Percentiles rank a stretch among this genome's conserved stretches.
phyloP scores from a whole-genome alignment of 2,113 vertebrate genomes.

The Myxocyprinus asiaticus region DNA sequence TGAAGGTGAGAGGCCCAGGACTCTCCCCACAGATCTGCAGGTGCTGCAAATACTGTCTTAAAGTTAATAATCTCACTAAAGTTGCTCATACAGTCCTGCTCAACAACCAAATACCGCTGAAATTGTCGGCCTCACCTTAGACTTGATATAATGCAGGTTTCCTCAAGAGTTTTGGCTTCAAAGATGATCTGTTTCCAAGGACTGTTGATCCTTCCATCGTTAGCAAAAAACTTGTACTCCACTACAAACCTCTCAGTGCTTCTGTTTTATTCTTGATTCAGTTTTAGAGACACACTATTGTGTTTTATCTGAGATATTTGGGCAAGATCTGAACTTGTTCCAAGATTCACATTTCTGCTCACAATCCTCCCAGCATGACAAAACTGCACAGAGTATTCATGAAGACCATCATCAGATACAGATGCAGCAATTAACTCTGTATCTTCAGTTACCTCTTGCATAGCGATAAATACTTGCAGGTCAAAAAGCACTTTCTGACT shows the following conservation, averaged over 20 bases:
- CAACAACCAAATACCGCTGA: constrained; percentile 22
- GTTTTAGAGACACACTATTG: not conserved
- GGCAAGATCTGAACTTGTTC: not conserved
- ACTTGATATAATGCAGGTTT: not conserved
- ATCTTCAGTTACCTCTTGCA: not conserved
- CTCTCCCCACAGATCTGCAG: constrained; percentile 49
- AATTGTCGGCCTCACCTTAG: constrained; percentile 3
- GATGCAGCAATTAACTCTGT: constrained; percentile 21
- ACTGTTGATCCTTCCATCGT: not conserved
- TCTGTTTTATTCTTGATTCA: not conserved
- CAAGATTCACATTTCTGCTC: constrained; percentile 9
- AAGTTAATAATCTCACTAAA: constrained; percentile 18
- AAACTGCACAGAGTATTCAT: constrained; percentile 3
- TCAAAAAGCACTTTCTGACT: constrained; percentile 4
- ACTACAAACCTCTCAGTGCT: not conserved
- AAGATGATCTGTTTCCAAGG: not conserved
- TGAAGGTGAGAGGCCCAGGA: constrained; percentile 22
- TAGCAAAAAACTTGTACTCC: not conserved
- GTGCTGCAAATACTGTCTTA: constrained; percentile 28
- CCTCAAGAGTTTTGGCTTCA: not conserved
- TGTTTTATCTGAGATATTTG: not conserved
- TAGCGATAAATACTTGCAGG: constrained; percentile 17
- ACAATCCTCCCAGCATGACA: not conserved
- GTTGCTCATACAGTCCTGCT: constrained; percentile 12
- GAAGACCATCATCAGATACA: not conserved